A percentile compares a stretch with the other conserved stretches of the same genome.
Evolutionary conservation across 2,888 invertebrate genomes (phyloP).

Genomic region (Chloroclystis v-ata): DNA sequence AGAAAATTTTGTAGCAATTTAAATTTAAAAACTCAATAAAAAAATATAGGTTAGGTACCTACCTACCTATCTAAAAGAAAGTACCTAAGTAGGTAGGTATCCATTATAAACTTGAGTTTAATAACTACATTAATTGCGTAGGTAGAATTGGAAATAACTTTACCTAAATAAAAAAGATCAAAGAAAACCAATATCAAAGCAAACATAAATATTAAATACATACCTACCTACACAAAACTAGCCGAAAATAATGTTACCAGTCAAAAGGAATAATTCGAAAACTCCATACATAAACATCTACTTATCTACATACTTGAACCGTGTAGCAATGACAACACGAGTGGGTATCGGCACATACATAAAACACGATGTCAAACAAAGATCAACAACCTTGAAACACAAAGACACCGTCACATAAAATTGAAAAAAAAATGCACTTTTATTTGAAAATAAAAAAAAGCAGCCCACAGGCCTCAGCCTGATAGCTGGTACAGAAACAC

Average conservation of each 20-base stretch:
- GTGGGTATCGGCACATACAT: slow-evolving; percentile 14
- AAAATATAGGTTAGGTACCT: too few species aligned
- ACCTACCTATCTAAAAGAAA: too few species aligned
- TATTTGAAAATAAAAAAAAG: slow-evolving; percentile 43
- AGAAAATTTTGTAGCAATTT: too few species aligned
- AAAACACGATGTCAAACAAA: slow-evolving; percentile 29
- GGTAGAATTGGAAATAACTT: too few species aligned
- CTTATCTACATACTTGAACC: not conserved
- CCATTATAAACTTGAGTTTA: too few species aligned
- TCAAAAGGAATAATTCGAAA: not conserved
- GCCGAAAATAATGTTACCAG: not conserved
- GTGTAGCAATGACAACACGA: not conserved
- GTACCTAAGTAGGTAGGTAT: too few species aligned
- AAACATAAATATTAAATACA: not conserved
- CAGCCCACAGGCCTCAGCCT: slow-evolving; percentile 62
- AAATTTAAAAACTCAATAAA: too few species aligned
- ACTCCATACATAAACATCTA: not conserved
- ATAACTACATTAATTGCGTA: too few species aligned
- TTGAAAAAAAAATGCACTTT: slow-evolving; percentile 51
- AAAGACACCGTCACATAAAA: slow-evolving; percentile 62
- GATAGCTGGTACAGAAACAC: slow-evolving; percentile 61
- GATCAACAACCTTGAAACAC: slow-evolving; percentile 41
- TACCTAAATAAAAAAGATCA: too few species aligned
- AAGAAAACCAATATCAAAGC: not conserved
- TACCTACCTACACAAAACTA: not conserved